A percentile compares a stretch with the other conserved stretches of the same genome.
Conservation (phyloP, 2,113 vertebrate species). For the Oostethus manadensis region DNA sequence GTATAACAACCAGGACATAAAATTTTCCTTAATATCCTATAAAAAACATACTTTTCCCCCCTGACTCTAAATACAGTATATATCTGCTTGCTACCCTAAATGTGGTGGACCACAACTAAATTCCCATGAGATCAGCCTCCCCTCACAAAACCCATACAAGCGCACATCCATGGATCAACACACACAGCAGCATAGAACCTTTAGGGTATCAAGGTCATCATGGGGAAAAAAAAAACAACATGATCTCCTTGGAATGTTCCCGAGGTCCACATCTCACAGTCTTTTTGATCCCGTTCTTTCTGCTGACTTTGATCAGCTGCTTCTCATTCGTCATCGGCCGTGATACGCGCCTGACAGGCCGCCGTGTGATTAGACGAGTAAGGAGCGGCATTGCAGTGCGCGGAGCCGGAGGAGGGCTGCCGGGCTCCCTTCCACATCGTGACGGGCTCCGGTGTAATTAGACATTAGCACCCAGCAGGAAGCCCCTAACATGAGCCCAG, state of each 20-base stretch:
- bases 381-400: constrained; percentile 38
- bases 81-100: too few species aligned
- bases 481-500: constrained; percentile 63
- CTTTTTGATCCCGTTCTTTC: constrained; percentile 54
- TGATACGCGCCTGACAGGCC: constrained; percentile 58
- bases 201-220: constrained; percentile 45
- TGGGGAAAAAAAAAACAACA: constrained; percentile 14
- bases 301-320: constrained; percentile 55
- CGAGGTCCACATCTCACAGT: constrained; percentile 35
- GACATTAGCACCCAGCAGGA: constrained; percentile 72
- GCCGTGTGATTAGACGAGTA: constrained; percentile 61
- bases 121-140: neutral
- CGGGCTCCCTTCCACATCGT: constrained; percentile 59
- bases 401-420: constrained; percentile 44
- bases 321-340: constrained; percentile 57
- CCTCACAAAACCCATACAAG: neutral
- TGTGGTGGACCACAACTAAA: neutral
- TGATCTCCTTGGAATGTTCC: constrained; percentile 20
- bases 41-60: too few species aligned
- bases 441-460: constrained; percentile 66
- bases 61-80: too few species aligned
- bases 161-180: neutral
- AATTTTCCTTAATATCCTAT: too few species aligned
- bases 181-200: constrained; percentile 2
- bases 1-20: too few species aligned